These are phyloP conservation scores for Melieria crassipennis DNA, from an alignment of 2,888 invertebrate genomes.

Conservation along the genomic window DNA sequence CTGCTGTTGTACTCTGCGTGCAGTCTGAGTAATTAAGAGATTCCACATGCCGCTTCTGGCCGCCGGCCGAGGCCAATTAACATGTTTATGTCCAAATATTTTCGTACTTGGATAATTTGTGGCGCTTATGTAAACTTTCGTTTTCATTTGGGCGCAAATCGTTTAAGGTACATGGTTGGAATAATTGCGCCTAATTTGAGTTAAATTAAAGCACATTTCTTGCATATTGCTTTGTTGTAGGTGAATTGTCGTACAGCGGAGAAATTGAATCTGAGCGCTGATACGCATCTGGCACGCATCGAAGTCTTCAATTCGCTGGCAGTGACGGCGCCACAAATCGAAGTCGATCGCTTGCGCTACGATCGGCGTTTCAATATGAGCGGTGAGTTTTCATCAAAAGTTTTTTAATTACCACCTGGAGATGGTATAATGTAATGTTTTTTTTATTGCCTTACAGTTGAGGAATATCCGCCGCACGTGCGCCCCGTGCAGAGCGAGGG, in stretches of 20 bases:
- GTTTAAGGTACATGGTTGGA: background rate
- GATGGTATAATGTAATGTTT: background rate
- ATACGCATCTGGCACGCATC: constrained; percentile 66
- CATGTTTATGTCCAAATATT: constrained; percentile 11
- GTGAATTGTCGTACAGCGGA: constrained; percentile 64
- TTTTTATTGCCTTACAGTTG: constrained; percentile 50
- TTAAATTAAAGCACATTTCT: background rate
- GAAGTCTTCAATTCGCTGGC: constrained; percentile 85
- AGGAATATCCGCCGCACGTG: constrained; percentile 60
- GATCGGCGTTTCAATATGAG: constrained; percentile 62
- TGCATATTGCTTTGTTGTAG: constrained; percentile 49
- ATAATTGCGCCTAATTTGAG: background rate
- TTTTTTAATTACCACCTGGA: background rate
- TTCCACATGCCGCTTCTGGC: background rate
- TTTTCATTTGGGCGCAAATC: constrained; percentile 11
- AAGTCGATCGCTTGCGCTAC: constrained; percentile 69
- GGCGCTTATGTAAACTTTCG: constrained; percentile 12
- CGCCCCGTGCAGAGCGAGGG: constrained; percentile 59
- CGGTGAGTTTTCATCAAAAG: constrained; percentile 50
- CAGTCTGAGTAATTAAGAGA: constrained; percentile 20
- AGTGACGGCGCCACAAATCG: constrained; percentile 81
- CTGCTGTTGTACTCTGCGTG: background rate
- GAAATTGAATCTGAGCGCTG: constrained; percentile 58
- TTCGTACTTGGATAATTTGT: background rate
- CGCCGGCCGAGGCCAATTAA: constrained; percentile 17